Percentiles rank a stretch among this genome's conserved stretches.
Conservation (phyloP, 2,113 vertebrate genomes). For the Perca flavescens region DNA sequence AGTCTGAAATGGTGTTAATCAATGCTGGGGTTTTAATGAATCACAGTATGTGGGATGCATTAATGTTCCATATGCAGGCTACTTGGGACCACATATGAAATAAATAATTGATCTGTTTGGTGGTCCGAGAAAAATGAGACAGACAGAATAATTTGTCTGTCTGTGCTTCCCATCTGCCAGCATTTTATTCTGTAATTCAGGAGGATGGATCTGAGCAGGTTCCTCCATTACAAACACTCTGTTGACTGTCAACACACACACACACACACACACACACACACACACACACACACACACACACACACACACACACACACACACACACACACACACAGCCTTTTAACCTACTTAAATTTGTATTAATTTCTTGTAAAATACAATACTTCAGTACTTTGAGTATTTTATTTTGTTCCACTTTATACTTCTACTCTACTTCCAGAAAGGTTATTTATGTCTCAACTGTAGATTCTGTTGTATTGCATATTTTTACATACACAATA, state of each 20-base stretch:
- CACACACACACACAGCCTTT: background rate
- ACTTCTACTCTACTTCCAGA: too few species aligned
- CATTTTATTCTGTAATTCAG: constrained; percentile 47
- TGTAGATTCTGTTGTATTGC: background rate
- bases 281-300: background rate
- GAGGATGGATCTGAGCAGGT: constrained; percentile 28
- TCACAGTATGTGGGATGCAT: constrained; percentile 71
- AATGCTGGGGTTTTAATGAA: constrained; percentile 7
- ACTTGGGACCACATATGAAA: constrained; percentile 60
- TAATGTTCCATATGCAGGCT: constrained; percentile 41
- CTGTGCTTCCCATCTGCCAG: constrained; percentile 76
- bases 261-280: background rate
- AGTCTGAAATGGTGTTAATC: background rate
- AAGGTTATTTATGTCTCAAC: background rate
- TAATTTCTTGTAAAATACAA: background rate
- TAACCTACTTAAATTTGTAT: background rate
- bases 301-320: background rate
- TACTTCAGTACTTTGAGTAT: background rate
- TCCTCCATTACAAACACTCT: background rate
- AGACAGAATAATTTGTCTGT: constrained; percentile 80
- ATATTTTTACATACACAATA: background rate
- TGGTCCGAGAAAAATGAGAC: constrained; percentile 69
- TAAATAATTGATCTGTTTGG: constrained; percentile 85
- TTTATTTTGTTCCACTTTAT: background rate
- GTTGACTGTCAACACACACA: constrained; percentile 1